Conservation (phyloP, 2,113 vertebrate species). For the Pluvialis apricaria region DNA sequence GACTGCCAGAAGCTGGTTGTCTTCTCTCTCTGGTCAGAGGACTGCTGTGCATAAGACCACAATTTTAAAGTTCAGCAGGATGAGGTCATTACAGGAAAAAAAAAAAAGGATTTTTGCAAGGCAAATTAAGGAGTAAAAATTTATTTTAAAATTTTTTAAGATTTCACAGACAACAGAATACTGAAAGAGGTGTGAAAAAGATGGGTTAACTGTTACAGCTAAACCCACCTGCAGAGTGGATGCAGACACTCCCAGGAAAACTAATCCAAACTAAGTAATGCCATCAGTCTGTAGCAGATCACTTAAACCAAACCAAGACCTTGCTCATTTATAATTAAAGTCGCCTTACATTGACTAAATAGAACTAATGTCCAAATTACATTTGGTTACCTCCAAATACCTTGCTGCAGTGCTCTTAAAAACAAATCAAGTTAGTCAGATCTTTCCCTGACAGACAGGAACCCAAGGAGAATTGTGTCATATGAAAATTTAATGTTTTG, state of each 20-base stretch:
- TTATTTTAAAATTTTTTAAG: background rate
- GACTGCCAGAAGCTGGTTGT: background rate
- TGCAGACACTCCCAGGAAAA: background rate
- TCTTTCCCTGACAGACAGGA: background rate
- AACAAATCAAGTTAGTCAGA: background rate
- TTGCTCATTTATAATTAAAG: background rate
- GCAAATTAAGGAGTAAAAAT: background rate
- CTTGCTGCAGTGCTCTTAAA: background rate
- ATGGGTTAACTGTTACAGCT: background rate
- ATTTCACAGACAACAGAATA: background rate
- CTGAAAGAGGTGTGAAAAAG: background rate
- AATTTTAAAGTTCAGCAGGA: background rate
- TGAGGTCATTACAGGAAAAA: background rate
- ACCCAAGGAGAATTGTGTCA: background rate
- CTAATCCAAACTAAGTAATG: background rate
- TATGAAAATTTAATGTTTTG: background rate
- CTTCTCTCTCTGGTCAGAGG: background rate
- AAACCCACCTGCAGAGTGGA: accelerated
- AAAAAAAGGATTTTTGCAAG: background rate
- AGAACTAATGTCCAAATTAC: background rate
- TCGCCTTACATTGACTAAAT: background rate
- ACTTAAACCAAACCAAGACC: background rate
- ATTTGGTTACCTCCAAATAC: background rate
- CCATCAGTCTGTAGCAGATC: background rate
- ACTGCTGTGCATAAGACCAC: background rate